Evolutionary conservation across 2,888 invertebrate genomes (phyloP).

Genomic region (Bellardia bayeri): DNA sequence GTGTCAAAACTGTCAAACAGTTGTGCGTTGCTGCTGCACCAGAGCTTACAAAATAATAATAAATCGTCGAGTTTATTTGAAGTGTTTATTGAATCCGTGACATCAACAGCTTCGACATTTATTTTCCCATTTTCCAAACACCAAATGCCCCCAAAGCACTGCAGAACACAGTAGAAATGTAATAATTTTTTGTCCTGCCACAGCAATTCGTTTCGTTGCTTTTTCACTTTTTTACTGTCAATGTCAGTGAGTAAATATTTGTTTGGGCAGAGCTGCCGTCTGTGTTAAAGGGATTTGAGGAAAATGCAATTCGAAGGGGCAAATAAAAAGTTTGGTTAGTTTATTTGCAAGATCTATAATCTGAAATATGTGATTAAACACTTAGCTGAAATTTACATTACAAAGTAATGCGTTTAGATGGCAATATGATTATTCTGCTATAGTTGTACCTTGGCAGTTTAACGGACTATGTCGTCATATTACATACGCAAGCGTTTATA

Average conservation of each 20-base stretch:
- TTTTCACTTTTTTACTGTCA: conserved; percentile 53
- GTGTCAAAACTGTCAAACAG: conserved; percentile 75
- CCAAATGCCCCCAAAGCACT: conserved; percentile 69
- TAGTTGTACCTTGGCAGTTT: too few relatives aligned
- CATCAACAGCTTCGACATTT: conserved; percentile 76
- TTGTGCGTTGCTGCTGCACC: conserved; percentile 63
- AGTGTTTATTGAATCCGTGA: conserved; percentile 84
- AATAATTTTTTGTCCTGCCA: conserved; percentile 40
- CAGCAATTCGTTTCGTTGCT: neutral
- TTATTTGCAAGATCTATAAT: too few relatives aligned
- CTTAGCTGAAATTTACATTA: too few relatives aligned
- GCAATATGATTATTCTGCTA: too few relatives aligned
- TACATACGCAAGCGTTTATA: too few relatives aligned
- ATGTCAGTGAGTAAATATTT: conserved; percentile 61
- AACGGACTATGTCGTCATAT: too few relatives aligned
- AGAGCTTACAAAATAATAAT: conserved; percentile 77
- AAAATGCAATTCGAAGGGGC: neutral
- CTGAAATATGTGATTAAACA: too few relatives aligned
- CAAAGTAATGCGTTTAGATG: too few relatives aligned
- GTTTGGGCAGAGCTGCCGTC: conserved; percentile 18
- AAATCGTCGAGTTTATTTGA: conserved; percentile 83
- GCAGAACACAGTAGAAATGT: conserved; percentile 35
- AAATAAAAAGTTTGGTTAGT: too few relatives aligned
- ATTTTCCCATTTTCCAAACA: conserved; percentile 76
- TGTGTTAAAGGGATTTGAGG: neutral